Percentiles rank a stretch among this genome's conserved stretches.
These are phyloP conservation scores for Physeter macrocephalus DNA, from an alignment of 2,113 vertebrate genomes.

Conservation along the genomic window DNA sequence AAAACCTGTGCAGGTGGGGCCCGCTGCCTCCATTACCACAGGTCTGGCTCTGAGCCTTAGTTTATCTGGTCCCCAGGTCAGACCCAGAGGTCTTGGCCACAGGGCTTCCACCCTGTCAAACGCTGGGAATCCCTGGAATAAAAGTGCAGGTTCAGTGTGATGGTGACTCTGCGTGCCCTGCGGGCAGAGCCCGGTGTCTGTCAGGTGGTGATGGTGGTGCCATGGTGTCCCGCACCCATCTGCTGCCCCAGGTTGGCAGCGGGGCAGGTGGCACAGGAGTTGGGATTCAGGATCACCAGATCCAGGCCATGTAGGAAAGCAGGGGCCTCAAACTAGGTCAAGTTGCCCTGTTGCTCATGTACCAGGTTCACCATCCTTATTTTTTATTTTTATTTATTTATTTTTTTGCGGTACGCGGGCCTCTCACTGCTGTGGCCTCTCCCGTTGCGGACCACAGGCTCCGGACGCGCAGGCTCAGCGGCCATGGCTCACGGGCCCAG, in stretches of 20 bases:
- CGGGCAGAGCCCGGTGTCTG: not conserved
- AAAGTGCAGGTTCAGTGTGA: not conserved
- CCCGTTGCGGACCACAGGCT: too few species aligned
- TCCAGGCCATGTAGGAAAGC: not conserved
- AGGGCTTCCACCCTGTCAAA: not conserved
- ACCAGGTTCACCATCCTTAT: not conserved
- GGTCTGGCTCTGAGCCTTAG: not conserved
- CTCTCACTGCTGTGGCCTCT: too few species aligned
- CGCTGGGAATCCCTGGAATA: not conserved
- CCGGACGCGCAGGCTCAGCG: too few species aligned
- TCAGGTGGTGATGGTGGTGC: not conserved
- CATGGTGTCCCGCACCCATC: accelerated
- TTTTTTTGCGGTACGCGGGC: too few species aligned
- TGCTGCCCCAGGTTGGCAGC: not conserved
- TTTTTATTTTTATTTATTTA: too few species aligned
- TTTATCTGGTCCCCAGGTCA: not conserved
- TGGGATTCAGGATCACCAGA: not conserved
- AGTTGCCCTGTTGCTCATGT: not conserved
- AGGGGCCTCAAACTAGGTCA: not conserved
- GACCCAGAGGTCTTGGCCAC: not conserved
- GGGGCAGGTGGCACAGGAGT: not conserved
- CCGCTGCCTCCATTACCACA: accelerated
- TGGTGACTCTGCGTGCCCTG: not conserved
- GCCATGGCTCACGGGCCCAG: too few species aligned
- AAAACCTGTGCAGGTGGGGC: not conserved